A percentile compares a stretch with the other conserved stretches of the same genome.
phyloP scores from a whole-genome alignment of 2,113 vertebrate genomes.

The Apteryx mantelli region DNA sequence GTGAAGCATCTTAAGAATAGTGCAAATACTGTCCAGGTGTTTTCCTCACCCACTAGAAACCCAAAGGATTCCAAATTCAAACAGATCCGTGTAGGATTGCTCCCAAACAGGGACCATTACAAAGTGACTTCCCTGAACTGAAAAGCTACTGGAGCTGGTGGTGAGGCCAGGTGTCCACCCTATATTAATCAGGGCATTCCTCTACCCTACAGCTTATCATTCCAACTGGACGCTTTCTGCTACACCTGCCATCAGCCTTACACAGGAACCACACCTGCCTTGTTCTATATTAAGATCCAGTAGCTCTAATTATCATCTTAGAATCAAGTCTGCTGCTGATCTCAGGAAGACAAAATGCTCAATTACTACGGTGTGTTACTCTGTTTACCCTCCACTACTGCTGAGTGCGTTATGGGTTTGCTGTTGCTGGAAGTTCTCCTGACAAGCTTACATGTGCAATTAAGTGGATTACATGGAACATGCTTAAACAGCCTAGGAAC shows the following conservation, averaged over 20 bases:
- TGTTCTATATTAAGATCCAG: not conserved
- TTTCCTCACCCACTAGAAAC: not conserved
- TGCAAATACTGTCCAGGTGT: accelerated
- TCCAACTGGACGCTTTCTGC: not conserved
- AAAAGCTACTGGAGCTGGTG: accelerated
- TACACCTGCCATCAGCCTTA: not conserved
- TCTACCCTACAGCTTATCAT: accelerated
- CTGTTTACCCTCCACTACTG: not conserved
- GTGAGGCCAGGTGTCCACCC: not conserved
- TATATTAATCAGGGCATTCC: accelerated
- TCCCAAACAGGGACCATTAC: accelerated
- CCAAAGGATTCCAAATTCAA: not conserved
- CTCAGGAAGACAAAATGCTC: not conserved
- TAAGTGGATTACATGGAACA: slow-evolving; percentile 59
- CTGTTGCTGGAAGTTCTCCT: slow-evolving; percentile 37
- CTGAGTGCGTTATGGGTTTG: not conserved
- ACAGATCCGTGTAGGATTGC: accelerated
- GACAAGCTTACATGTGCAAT: slow-evolving; percentile 60
- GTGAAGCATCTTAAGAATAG: accelerated
- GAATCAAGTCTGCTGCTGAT: not conserved
- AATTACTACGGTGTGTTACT: not conserved
- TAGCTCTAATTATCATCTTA: not conserved
- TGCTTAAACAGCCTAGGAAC: slow-evolving; percentile 57
- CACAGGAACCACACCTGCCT: not conserved
- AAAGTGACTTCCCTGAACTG: accelerated